These are phyloP conservation scores for Acrobasis consociella DNA, from an alignment of 2,888 invertebrate genomes.

Conservation along the genomic window DNA sequence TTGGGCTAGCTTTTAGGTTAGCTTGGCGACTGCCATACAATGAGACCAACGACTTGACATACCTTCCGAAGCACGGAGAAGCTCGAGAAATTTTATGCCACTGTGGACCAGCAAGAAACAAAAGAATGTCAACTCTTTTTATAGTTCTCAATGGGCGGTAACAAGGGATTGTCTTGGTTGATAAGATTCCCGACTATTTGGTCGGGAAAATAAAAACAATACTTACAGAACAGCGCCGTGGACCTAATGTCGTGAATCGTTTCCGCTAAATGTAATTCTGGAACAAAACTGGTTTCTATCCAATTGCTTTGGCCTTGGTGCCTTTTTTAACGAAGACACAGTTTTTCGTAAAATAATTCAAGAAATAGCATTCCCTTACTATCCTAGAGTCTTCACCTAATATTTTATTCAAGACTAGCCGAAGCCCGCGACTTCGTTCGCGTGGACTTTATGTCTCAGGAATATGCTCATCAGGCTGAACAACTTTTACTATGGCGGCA, in stretches of 20 bases:
- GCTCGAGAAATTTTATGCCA: no score
- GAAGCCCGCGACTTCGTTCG: no score
- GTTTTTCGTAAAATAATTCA: neutral
- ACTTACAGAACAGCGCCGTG: slow-evolving; percentile 16
- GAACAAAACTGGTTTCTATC: slow-evolving; percentile 13
- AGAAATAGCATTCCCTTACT: neutral
- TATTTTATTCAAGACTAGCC: no score
- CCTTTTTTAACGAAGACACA: neutral
- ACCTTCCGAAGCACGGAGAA: no score
- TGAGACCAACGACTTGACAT: no score
- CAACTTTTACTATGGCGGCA: no score
- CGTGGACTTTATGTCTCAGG: no score
- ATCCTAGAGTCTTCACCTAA: no score
- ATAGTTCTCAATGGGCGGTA: slow-evolving; percentile 8
- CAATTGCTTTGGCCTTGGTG: neutral
- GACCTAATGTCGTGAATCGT: slow-evolving; percentile 20
- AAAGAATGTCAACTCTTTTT: neutral
- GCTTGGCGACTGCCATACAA: no score
- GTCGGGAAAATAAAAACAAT: slow-evolving; percentile 18
- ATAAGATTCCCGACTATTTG: slow-evolving; percentile 22
- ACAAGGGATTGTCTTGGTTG: slow-evolving; percentile 25
- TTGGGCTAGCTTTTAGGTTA: no score
- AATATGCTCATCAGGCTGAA: no score
- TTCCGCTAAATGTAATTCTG: slow-evolving; percentile 14
- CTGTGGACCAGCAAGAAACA: neutral